Conservation (phyloP, 2,797 vertebrate species). For the Gallinago stenura region DNA sequence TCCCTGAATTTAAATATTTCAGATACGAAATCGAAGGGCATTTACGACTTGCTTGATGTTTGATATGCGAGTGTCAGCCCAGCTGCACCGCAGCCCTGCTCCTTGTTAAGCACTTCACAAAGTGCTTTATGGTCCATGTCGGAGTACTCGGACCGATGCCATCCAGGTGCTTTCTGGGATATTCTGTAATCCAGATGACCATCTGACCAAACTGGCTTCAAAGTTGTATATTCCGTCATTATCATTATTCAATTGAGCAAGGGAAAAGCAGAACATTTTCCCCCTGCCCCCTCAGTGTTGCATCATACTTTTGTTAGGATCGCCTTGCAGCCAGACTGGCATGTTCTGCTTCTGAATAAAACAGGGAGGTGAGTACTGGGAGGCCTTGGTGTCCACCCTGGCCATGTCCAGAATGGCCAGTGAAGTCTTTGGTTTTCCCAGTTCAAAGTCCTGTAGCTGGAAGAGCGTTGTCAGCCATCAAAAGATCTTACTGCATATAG, state of each 20-base stretch:
- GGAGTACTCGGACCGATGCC: neutral
- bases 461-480: neutral
- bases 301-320: neutral
- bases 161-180: neutral
- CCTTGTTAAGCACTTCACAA: neutral
- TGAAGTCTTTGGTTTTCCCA: neutral
- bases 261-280: neutral
- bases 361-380: neutral
- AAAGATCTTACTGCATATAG: neutral
- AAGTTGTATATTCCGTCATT: neutral
- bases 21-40: neutral
- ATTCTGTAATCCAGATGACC: neutral
- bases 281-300: fast-evolving
- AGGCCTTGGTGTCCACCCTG: neutral
- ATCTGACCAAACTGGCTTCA: neutral
- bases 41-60: neutral
- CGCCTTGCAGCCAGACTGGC: neutral
- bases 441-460: neutral
- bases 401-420: neutral
- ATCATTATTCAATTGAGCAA: neutral
- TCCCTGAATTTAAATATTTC: neutral
- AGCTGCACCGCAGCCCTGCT: neutral
- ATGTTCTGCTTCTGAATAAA: neutral
- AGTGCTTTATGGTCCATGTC: neutral
- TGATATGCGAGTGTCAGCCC: fast-evolving